Percentiles rank a stretch among this genome's conserved stretches.
Conservation (phyloP, 2,888 invertebrate species). For the Hirtodrosophila duncani region DNA sequence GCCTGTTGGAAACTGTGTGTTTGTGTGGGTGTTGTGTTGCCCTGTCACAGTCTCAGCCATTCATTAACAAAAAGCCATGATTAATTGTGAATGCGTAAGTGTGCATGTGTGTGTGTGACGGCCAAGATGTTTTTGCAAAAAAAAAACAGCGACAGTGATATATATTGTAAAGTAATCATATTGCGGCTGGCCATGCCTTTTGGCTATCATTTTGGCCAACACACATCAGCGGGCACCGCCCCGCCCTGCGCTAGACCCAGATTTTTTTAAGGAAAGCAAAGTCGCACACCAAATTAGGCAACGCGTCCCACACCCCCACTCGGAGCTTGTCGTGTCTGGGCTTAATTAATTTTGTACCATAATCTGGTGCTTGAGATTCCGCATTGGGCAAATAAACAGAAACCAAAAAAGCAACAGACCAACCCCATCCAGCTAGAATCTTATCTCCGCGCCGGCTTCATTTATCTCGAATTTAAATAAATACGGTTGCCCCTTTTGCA, state of each 20-base stretch:
- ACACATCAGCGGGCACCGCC: conserved; percentile 9
- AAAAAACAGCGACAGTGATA: no score
- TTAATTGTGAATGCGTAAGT: no score
- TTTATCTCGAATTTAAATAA: conserved; percentile 21
- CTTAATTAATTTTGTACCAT: conserved; percentile 55
- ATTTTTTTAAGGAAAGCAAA: conserved; percentile 4
- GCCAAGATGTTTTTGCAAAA: conserved; percentile 35
- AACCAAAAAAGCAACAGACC: conserved; percentile 36
- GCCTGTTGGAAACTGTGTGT: no score
- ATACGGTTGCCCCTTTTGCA: no score
- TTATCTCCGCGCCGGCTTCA: conserved; percentile 39
- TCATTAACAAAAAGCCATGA: conserved; percentile 41
- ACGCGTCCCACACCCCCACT: conserved; percentile 13
- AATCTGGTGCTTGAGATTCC: conserved; percentile 41
- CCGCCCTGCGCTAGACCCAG: conserved; percentile 13
- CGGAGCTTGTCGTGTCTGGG: conserved; percentile 46
- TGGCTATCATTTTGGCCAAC: no score
- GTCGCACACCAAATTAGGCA: conserved; percentile 41
- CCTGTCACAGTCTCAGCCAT: conserved; percentile 8
- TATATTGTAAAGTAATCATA: no score
- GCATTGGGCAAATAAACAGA: conserved; percentile 48
- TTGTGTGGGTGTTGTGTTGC: conserved; percentile 8
- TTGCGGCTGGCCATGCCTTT: no score
- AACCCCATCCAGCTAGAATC: conserved; percentile 17
- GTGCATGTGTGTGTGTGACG: no score